Evolutionary conservation across 2,797 vertebrate genomes (phyloP).

Genomic region (Pseudomugil tenellus): DNA sequence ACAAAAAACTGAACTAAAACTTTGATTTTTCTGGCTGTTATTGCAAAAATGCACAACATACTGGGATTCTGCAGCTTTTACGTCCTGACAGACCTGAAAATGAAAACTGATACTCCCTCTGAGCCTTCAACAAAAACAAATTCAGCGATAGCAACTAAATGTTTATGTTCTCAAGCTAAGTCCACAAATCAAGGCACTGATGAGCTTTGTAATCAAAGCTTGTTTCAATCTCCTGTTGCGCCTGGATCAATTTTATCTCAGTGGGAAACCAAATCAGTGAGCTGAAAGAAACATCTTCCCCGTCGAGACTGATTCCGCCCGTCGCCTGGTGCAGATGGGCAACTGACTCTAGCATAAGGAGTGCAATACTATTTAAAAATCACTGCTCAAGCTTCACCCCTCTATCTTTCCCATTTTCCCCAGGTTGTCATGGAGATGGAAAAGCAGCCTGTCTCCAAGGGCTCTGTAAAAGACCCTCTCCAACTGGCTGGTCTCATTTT

Average conservation of each 20-base stretch:
- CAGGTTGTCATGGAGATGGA: constrained; percentile 78
- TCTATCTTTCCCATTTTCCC: constrained; percentile 37
- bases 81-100: background rate
- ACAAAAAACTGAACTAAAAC: background rate
- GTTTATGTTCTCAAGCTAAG: constrained; percentile 6
- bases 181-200: constrained; percentile 5
- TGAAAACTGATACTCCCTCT: background rate
- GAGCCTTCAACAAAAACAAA: constrained; percentile 10
- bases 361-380: constrained; percentile 41
- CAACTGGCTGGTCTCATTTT: constrained; percentile 44
- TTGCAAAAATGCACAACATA: background rate
- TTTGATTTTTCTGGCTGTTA: background rate
- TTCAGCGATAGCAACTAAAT: background rate
- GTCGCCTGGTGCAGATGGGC: background rate
- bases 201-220: constrained; percentile 28
- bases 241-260: constrained; percentile 8
- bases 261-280: constrained; percentile 20
- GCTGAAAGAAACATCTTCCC: constrained; percentile 18
- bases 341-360: constrained; percentile 7
- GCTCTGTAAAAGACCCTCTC: constrained; percentile 57
- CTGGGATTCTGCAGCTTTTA: constrained; percentile 10
- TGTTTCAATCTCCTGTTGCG: constrained; percentile 19
- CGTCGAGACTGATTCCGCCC: background rate
- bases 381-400: constrained; percentile 36
- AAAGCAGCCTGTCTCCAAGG: constrained; percentile 69